Evolutionary conservation across 23 tunicate genomes (phyloP), one percentile per base, ranked within the genome.

Genomic region (Styela plicata): DNA sequence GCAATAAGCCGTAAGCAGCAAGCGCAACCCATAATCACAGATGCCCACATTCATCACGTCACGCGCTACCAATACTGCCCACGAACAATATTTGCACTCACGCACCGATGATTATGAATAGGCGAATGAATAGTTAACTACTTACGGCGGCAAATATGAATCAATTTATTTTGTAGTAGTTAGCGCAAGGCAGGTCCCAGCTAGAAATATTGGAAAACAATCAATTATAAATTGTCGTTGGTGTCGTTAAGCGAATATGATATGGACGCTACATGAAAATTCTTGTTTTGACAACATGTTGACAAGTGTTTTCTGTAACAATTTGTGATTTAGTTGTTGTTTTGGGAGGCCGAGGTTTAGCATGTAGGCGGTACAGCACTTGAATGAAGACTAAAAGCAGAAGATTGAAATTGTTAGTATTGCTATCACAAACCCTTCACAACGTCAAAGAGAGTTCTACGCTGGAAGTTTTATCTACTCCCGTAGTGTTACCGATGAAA

Each of bases 201-300:
- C 81, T 53, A 5, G 81, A 25, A 23, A 53, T 1, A 29, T 29
- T n/a, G 66, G 22, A 24, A 76, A 36, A 44, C 66, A 76, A 76
- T 76, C 37, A 53, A 53, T 53, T 1, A 76, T 19, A 44, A 53
- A 53, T 53, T 53, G 81, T 31, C 66, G 66, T 53, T 53, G 65
- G 66, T 76, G 64, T 76, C 66, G 81, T 76, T 76, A 76, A 26
- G 66, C 66, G 66, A 26, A 23, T 24, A 5, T 44, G 27, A 44
- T 76, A 44, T 33, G 29, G 37, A 53, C 33, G 81, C 28, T 52
- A 76, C 81, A 53, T 23, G 31, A 57, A 44, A 33, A 33, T 52
- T 76, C 69, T 76, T 76, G 81, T 76, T 76, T 76, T 76, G 81
- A 76, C 81, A 76, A 76, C 81, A 44, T 76, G 81, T 76, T 36